phyloP scores from a whole-genome alignment of 2,113 vertebrate species.

The Lagopus muta region DNA sequence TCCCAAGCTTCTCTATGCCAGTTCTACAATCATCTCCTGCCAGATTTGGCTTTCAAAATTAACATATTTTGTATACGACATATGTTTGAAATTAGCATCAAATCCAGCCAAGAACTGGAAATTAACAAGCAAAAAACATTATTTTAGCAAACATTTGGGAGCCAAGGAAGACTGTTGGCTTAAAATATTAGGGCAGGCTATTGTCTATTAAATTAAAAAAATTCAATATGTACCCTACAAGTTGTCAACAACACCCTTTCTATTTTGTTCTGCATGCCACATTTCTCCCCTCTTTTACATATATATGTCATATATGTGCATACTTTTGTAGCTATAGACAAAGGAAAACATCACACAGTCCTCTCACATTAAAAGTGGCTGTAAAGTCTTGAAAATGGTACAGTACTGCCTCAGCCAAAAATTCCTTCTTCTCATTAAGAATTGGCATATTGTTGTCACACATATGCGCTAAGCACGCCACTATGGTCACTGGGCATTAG shows the following conservation, averaged over 20 bases:
- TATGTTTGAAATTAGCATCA: constrained; percentile 79
- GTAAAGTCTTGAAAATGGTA: constrained; percentile 7
- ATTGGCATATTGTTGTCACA: constrained; percentile 14
- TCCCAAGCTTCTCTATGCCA: constrained; percentile 54
- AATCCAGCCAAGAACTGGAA: constrained; percentile 75
- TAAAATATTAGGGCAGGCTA: constrained; percentile 66
- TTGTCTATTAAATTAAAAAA: constrained; percentile 74
- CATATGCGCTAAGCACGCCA: not conserved
- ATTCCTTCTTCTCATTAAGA: constrained; percentile 36
- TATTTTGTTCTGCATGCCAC: not conserved
- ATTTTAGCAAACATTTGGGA: constrained; percentile 75
- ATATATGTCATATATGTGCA: not conserved
- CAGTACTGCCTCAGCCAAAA: constrained; percentile 2
- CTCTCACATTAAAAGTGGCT: not conserved
- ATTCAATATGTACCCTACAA: constrained; percentile 54
- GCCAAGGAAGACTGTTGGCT: constrained; percentile 63
- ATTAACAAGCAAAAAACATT: constrained; percentile 74
- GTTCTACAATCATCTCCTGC: constrained; percentile 63
- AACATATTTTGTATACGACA: constrained; percentile 76
- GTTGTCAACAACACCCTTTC: not conserved
- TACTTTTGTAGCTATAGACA: not conserved
- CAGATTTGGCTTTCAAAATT: constrained; percentile 78
- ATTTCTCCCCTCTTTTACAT: not conserved
- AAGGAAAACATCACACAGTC: not conserved
- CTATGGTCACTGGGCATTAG: not conserved